Evolutionary conservation across 2,797 vertebrate species (phyloP).

Genomic region (Enteromius thamalakanensis): DNA sequence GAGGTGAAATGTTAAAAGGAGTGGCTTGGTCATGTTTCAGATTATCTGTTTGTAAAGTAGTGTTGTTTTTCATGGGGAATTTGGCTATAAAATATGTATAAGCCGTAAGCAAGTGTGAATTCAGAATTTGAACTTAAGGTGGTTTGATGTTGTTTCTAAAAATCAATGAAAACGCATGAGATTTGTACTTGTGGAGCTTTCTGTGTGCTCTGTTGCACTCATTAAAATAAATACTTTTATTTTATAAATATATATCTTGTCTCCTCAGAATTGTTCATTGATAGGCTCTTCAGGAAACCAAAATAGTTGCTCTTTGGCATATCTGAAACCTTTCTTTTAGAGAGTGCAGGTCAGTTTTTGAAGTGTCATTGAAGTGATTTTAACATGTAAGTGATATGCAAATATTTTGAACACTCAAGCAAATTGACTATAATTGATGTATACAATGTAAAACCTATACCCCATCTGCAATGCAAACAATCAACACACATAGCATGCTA

Average conservation of each 20-base stretch:
- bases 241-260: too few relatives aligned
- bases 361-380: constrained; percentile 6
- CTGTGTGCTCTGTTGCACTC: not conserved
- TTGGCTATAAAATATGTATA: not conserved
- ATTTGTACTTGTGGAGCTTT: not conserved
- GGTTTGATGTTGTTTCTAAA: not conserved
- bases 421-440: constrained; percentile 20
- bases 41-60: not conserved
- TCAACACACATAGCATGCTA: not conserved
- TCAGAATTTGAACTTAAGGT: not conserved
- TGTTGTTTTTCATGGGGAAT: not conserved
- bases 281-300: not conserved
- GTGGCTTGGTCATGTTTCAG: not conserved
- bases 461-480: not conserved
- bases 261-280: not conserved
- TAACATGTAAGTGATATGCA: not conserved
- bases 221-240: too few relatives aligned
- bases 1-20: not conserved
- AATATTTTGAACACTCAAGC: not conserved
- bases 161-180: not conserved
- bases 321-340: not conserved
- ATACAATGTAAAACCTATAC: not conserved
- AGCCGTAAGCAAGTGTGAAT: not conserved
- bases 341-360: not conserved
- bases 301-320: not conserved